Percentiles rank a stretch among this genome's conserved stretches.
Conservation (phyloP, 1,140 invertebrate species). For the Heterodera schachtii region DNA sequence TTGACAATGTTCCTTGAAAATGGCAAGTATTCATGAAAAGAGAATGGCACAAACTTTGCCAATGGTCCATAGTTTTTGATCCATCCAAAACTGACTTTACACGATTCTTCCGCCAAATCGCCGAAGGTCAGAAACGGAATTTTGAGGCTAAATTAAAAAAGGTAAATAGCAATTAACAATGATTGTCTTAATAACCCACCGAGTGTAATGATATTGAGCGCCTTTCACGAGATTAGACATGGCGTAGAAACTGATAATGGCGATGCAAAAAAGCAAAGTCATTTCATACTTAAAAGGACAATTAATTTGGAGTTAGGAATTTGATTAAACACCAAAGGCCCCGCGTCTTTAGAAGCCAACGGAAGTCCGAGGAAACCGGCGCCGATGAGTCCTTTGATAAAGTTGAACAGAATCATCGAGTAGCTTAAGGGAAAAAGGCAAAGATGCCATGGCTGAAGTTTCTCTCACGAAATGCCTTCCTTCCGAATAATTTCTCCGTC, state of each 20-base stretch:
- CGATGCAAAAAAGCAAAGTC: conserved; percentile 48
- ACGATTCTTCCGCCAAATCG: conserved; percentile 53
- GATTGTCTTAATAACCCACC: not conserved
- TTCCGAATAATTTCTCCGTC: not conserved
- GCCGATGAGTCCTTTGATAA: conserved; percentile 56
- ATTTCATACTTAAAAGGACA: conserved; percentile 37
- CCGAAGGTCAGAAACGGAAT: conserved; percentile 52
- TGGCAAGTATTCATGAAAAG: too few relatives aligned
- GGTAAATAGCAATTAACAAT: too few relatives aligned
- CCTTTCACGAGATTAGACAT: conserved; percentile 60
- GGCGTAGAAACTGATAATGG: conserved; percentile 55
- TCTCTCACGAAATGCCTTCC: not conserved
- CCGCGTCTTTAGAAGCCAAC: conserved; percentile 59
- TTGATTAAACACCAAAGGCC: conserved; percentile 40
- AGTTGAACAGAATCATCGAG: conserved; percentile 43
- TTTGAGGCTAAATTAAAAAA: conserved; percentile 36
- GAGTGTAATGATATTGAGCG: conserved; percentile 55
- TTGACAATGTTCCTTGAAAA: conserved; percentile 35
- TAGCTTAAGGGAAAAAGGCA: conserved; percentile 7
- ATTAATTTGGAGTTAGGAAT: not conserved
- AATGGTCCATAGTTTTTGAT: conserved; percentile 33
- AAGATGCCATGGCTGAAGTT: too few relatives aligned
- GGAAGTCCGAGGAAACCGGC: conserved; percentile 57
- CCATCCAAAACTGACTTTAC: conserved; percentile 46
- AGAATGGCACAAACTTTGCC: conserved; percentile 21